Evolutionary conservation across 2,797 vertebrate genomes (phyloP), one percentile per base, ranked within the genome.

Genomic region (Malacoctenus gilli): DNA sequence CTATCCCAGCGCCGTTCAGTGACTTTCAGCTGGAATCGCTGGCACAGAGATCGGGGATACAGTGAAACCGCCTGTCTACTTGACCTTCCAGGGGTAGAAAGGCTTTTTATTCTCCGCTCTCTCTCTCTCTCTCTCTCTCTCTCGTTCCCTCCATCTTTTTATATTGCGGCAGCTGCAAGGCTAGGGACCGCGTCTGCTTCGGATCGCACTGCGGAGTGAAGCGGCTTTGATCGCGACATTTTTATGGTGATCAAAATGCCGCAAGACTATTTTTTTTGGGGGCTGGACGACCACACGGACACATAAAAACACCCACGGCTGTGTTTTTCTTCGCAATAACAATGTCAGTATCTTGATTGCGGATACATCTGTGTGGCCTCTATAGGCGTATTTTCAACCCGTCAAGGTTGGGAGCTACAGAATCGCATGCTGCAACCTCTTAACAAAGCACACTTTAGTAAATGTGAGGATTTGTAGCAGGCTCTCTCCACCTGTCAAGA

Each of bases 31-130:
- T 48, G 30, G 46, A 83, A 48, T 68, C 70, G 75, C 70, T 69
- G 63, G 72, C 50, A 65, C 71, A 67, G 35, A 75, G 57, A 83
- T 59, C 47, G 61, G 43, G 63, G 62, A 76, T 75, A 70, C 50
- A 62, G 64, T 72, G 66, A 77, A 85, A 80, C 64, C 61, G 66
- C 48, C 65, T 44, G 71, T 68, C 71, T 77, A 71, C 68, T 83
- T 83, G 83, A 85, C 84, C 83, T 87, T 89, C 73, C 59, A 41
- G 37, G 42, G 79, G 75, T 62, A 55, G 77, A 79, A 83, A 78
- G 41, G 71, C 70, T 78, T 84, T 83, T 80, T 52, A 75, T 82
- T 40, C 46, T 55, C 32, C 12, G 48, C 64, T 68, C 61, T 38
- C 68, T 70, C 70, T 60, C 51, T 68, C 65, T 77, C 58, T 44